Base-by-base conservation (phyloP, 1,140 invertebrate genomes). In the Ectropis grisescens region DNA sequence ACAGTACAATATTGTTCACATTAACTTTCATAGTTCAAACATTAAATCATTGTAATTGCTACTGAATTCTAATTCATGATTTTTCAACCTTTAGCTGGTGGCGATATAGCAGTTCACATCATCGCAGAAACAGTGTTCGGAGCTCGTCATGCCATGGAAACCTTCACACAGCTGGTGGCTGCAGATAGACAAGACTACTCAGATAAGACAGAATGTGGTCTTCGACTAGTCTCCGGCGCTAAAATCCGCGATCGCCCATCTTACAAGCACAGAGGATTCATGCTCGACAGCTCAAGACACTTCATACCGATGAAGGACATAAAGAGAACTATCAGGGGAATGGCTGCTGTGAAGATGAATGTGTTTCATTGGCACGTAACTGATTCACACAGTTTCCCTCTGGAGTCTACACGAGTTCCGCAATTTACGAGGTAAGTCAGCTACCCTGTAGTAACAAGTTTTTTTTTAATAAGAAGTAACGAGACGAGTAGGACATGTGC, bases 321-420 rank as follows among this genome's bases (percentile, higher is more conserved):
- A 3, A 88, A 89, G 44, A 86, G 84, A 27, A 90, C 90, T 1
- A 75, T 95, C 1, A 90, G 94, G 49, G 93, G 86, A 2, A 93
- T 96, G 93, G 88, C 91, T 0, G 85, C 89, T 0, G 89, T 88
- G 11, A 96, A 96, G 70, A 67, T 96, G 41, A 96, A 96, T 54
- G 89, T 92, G 0, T 87, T 95, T 16, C 93, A 95, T 59, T 94
- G 93, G 92, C 93, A 95, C 54, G 86, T 91, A 1, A 92, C 90
- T 1, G 93, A 95, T 58, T 88, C 91, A 0, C 93, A 95, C 41
- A 93, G 92, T 58, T 95, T 95, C 66, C 93, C 93, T 0, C 85
- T 93, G 41, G 89, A 91, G 30, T 89, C 91, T 0, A 83, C 81
- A 1, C 82, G 87, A 11, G 86, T 90, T 14, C 93, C 93, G 0